phyloP scores from a whole-genome alignment of 1,140 invertebrate genomes.

The Drosophila setifemur region DNA sequence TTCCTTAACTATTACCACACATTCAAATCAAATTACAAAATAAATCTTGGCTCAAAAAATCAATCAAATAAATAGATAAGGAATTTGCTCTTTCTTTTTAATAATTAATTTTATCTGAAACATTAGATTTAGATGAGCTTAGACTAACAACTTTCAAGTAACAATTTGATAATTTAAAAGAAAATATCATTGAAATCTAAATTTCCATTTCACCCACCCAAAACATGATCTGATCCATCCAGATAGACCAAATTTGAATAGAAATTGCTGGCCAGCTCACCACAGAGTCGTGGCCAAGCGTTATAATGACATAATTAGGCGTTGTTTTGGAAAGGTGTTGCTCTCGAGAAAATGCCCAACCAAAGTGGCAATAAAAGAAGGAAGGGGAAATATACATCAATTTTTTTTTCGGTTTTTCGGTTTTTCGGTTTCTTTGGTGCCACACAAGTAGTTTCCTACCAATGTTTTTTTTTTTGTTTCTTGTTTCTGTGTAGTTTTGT shows the following conservation, averaged over 20 bases:
- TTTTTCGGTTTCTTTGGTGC: constrained; percentile 5
- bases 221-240: too few species aligned
- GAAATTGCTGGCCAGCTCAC: constrained; percentile 4
- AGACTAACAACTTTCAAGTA: too few species aligned
- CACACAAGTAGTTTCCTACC: constrained; percentile 4
- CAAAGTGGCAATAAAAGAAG: background rate
- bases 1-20: too few species aligned
- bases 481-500: background rate
- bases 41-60: too few species aligned
- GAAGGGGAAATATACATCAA: background rate
- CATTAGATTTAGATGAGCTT: too few species aligned
- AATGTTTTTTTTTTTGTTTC: background rate
- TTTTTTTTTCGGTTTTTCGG: background rate
- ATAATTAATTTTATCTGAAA: too few species aligned
- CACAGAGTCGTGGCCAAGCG: too few species aligned
- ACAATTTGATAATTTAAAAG: too few species aligned
- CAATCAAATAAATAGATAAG: too few species aligned
- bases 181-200: background rate
- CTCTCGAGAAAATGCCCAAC: background rate
- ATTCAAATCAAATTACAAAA: too few species aligned
- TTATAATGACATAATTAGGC: constrained; percentile 73
- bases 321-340: constrained; percentile 52
- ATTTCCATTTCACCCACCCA: background rate
- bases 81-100: too few species aligned
- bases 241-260: constrained; percentile 5